Evolutionary conservation across 1,140 invertebrate species (phyloP), one percentile per base, ranked within the genome.

Genomic region (Holotrichia oblita): DNA sequence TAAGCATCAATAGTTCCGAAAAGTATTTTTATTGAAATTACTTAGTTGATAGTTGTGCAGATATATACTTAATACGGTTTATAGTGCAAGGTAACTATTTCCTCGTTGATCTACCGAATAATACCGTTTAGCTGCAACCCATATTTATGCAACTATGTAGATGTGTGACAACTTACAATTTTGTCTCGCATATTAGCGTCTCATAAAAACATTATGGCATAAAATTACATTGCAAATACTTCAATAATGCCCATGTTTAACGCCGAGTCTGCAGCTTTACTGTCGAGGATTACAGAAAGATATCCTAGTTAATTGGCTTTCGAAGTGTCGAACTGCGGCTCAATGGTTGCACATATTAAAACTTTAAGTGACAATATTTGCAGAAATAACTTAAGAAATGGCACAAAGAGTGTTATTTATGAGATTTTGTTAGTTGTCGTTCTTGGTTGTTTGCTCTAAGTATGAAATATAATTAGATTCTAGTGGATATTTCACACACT

Each of bases 241-340:
- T 4, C 6, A 69, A 69, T 69, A 69, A 69, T 69, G 61, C 61
- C 12, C 61, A 27, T 69, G 61, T 69, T 69, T 69, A 69, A 4
- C 22, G 61, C 61, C 22, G 22, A 6, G 3, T 69, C 22, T 20
- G 22, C 61, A 69, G 61, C 61, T 69, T 69, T 14, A 27, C 17
- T 10, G 17, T 69, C 61, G 61, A 69, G 22, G 61, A 69, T 27
- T 69, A 69, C 8, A 69, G 27, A 69, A 69, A 17, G 22, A 69
- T 34, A 69, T 69, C 22, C 4, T 69, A 34, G 20, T 27, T 69
- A 69, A 69, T 34, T 69, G 61, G 24, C 61, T 69, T 27, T 69
- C n/a, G n/a, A 55, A 55, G 48, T 55, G 48, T 55, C 17, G 14
- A 55, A n/a, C 48, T 17, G n/a, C 48, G 17, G 27, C 14, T n/a